Percentiles rank a stretch among this genome's conserved stretches.
These are phyloP conservation scores for Ptychadena robeensis DNA, from an alignment of 2,797 vertebrate species.

Conservation along the genomic window DNA sequence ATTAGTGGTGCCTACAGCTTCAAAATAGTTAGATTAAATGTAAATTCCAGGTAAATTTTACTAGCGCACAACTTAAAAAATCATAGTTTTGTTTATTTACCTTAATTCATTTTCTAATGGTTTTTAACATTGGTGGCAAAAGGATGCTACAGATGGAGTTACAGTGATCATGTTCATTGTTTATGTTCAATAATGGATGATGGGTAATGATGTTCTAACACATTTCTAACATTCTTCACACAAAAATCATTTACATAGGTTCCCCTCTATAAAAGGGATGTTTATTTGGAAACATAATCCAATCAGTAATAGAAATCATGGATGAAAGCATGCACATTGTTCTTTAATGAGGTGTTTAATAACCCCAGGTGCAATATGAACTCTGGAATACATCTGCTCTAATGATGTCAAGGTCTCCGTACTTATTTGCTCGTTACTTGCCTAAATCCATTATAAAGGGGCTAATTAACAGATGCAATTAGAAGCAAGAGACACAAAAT, in stretches of 20 bases:
- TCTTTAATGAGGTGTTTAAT: conserved; percentile 43
- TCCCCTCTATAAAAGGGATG: not conserved
- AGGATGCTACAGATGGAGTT: too few species aligned
- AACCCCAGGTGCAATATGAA: conserved; percentile 32
- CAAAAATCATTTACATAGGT: not conserved
- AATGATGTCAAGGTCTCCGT: conserved; percentile 39
- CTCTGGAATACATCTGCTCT: conserved; percentile 26
- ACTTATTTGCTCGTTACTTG: conserved; percentile 26
- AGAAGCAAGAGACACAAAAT: not conserved
- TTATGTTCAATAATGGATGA: too few species aligned
- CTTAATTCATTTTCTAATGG: too few species aligned
- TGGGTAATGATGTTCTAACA: not conserved
- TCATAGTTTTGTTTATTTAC: too few species aligned
- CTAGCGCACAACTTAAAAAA: too few species aligned
- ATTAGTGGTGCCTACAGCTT: too few species aligned
- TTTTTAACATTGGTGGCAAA: too few species aligned
- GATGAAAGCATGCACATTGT: conserved; percentile 5
- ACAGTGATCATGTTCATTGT: too few species aligned
- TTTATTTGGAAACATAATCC: not conserved
- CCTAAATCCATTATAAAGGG: conserved; percentile 25
- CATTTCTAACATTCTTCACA: not conserved
- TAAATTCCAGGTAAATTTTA: too few species aligned
- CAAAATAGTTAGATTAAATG: too few species aligned
- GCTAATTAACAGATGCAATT: conserved; percentile 35
- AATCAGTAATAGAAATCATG: conserved; percentile 1